These are phyloP conservation scores for Ptyas mucosa DNA, from an alignment of 2,113 vertebrate species.

Conservation along the genomic window DNA sequence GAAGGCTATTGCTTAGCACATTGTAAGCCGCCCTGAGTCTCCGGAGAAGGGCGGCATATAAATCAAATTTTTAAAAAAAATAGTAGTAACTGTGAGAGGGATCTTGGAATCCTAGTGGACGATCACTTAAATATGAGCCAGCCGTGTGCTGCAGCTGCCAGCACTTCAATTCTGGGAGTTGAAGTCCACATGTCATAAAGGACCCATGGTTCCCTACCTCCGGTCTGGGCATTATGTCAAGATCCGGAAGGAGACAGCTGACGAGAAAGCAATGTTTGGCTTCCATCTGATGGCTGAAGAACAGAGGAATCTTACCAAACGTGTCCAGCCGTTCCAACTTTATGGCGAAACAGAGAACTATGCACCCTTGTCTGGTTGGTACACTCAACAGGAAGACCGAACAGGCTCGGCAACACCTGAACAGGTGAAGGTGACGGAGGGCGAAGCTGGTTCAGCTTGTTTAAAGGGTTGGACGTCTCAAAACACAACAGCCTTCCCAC, in stretches of 20 bases:
- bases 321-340: background rate
- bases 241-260: background rate
- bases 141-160: too few species aligned
- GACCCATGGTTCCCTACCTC: rapidly evolving
- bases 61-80: too few species aligned
- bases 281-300: background rate
- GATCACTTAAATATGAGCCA: too few species aligned
- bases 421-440: background rate
- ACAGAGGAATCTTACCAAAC: background rate
- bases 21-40: too few species aligned
- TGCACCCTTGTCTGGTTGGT: rapidly evolving
- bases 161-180: background rate
- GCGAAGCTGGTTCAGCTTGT: background rate
- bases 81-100: too few species aligned
- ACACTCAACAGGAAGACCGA: background rate
- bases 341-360: background rate
- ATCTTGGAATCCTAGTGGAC: too few species aligned
- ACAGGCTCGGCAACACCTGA: background rate
- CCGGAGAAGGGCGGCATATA: too few species aligned
- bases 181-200: background rate
- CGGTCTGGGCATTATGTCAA: background rate
- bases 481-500: rapidly evolving
- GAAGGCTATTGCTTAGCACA: too few species aligned
- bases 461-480: background rate
- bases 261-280: background rate